Conservation (phyloP, 2,113 vertebrate species). For the cat (Felis catus) region F.catus_Fca126_mat1.0 CM031412.1:5245001-5245500, state of each 20-base stretch:
- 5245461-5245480: neutral
- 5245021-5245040: neutral
- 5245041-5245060: neutral
- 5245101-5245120: neutral
- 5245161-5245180: neutral
- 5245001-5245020: neutral
- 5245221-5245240: neutral
- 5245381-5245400: neutral
- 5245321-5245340: neutral
- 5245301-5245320: neutral
- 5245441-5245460: rapidly evolving
- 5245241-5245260: no score
- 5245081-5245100: neutral
- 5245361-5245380: neutral
- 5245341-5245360: neutral
- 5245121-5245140: neutral
- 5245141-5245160: neutral
- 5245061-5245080: neutral
- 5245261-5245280: neutral
- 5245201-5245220: neutral
- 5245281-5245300: neutral
- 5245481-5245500: rapidly evolving
- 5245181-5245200: neutral
- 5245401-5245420: neutral
- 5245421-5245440: neutral